These are phyloP conservation scores for Prenolepis imparis DNA, from an alignment of 2,888 invertebrate species.

Conservation along the genomic window DNA sequence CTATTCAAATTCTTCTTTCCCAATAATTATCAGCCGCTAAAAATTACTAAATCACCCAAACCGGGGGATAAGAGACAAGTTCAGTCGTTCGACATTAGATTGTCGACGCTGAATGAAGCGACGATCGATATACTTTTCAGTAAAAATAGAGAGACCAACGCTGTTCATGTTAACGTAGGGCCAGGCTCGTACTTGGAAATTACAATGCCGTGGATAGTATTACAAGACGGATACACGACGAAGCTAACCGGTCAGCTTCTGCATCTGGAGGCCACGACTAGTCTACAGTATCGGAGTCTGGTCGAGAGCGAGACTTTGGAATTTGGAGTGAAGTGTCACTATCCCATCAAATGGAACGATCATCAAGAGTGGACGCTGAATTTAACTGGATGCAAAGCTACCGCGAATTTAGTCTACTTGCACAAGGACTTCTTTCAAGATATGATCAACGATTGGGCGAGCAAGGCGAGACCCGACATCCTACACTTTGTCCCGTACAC, in stretches of 20 bases:
- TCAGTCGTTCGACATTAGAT: conserved; percentile 96
- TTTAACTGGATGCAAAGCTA: conserved; percentile 97
- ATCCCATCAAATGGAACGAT: conserved; percentile 98
- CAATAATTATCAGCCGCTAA: conserved; percentile 93
- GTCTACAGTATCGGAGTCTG: conserved; percentile 96
- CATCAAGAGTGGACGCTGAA: conserved; percentile 98
- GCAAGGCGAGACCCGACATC: conserved; percentile 96
- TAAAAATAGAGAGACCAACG: conserved; percentile 98
- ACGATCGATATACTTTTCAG: conserved; percentile 98
- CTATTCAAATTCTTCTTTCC: conserved; percentile 99
- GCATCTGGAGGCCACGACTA: conserved; percentile 98
- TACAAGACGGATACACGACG: conserved; percentile 95
- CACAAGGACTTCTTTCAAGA: conserved; percentile 98
- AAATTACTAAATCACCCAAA: conserved; percentile 93
- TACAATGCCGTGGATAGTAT: conserved; percentile 97
- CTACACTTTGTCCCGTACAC: conserved; percentile 98
- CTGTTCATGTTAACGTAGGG: conserved; percentile 97
- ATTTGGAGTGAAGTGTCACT: conserved; percentile 95
- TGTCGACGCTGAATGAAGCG: conserved; percentile 96
- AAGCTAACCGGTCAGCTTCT: conserved; percentile 97
- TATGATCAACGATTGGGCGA: conserved; percentile 98
- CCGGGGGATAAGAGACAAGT: conserved; percentile 96
- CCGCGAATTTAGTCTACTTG: conserved; percentile 96
- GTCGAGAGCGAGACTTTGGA: conserved; percentile 98
- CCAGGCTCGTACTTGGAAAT: conserved; percentile 98